Conservation (phyloP, 2,113 vertebrate species). For the Archilochus colubris region DNA sequence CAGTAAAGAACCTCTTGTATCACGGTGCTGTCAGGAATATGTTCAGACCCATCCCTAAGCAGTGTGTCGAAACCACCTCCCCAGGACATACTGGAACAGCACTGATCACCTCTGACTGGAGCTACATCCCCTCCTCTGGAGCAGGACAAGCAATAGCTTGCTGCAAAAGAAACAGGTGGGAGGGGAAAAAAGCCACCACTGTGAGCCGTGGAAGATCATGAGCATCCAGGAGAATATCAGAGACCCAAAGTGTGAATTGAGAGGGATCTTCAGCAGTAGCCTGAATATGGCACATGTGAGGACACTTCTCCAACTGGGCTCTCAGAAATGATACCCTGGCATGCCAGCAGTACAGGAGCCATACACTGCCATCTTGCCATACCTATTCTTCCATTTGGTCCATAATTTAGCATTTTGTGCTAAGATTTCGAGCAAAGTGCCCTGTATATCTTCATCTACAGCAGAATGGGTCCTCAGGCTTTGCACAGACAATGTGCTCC, state of each 20-base stretch:
- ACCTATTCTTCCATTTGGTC: not conserved
- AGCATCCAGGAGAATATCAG: not conserved
- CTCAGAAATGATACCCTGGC: not conserved
- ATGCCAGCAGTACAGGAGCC: not conserved
- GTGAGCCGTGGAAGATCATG: not conserved
- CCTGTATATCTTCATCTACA: not conserved
- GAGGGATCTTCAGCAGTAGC: not conserved
- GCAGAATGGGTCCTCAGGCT: not conserved
- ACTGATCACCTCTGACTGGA: accelerated
- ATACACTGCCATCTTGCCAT: not conserved
- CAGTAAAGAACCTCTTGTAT: not conserved
- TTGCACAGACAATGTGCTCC: not conserved
- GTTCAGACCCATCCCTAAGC: constrained; percentile 2
- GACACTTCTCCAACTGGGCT: not conserved
- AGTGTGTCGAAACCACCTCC: not conserved
- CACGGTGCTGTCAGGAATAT: not conserved
- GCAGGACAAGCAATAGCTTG: not conserved
- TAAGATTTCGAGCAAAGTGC: not conserved
- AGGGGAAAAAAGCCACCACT: not conserved
- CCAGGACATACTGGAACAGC: not conserved
- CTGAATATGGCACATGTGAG: not conserved
- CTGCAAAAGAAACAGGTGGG: not conserved
- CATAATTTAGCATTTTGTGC: not conserved
- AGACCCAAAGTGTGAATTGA: not conserved
- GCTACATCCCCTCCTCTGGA: not conserved